Evolutionary conservation across 1,140 invertebrate species (phyloP), one percentile per base, ranked within the genome.

Genomic region (Drosophila tsacasi): DNA sequence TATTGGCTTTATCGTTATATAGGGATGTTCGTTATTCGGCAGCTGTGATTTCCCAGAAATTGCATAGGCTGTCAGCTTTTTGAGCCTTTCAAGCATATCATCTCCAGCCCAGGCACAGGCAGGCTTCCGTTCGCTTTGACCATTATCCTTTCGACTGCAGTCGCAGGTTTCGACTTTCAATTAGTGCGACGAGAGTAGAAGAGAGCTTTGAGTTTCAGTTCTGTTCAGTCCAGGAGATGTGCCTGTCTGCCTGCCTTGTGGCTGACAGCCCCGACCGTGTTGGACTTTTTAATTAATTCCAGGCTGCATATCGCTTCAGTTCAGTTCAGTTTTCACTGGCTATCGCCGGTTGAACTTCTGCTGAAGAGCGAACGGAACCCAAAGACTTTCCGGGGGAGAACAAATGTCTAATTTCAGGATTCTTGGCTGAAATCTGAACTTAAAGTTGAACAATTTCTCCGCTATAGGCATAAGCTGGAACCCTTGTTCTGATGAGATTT

Each of bases 211-310:
- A 17, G 52, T 21, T 55, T 49, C 8, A 15, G 21, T 23, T 47
- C 13, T 3, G 21, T 15, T 23, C 13, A 9, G 15, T 49, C 15
- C 25, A 23, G 52, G 52, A 23, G 52, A 37, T 35, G 4, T 21
- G 30, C 30, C 19, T 15, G 21, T n/a, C n/a, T n/a, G 30, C 15
- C 47, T 9, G 47, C 15, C 47, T n/a, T 25, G 46, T 47, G 46
- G 15, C 46, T 49, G 50, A 35, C 30, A 54, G 30, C 30, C 12
- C 23, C 32, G 32, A 17, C 32, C 32, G 15, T 37, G 32, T 17
- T 37, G 52, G 52, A 55, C 32, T 23, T 55, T 55, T 55, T 55
- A 55, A 55, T 55, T 55, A 55, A 55, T 55, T 55, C 52, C 52
- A 23, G 52, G 52, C 9, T 37, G 32, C 52, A 37, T 23, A 55